These are phyloP conservation scores for Chymomyza amoena DNA, from an alignment of 2,888 invertebrate species.

Conservation along the genomic window DNA sequence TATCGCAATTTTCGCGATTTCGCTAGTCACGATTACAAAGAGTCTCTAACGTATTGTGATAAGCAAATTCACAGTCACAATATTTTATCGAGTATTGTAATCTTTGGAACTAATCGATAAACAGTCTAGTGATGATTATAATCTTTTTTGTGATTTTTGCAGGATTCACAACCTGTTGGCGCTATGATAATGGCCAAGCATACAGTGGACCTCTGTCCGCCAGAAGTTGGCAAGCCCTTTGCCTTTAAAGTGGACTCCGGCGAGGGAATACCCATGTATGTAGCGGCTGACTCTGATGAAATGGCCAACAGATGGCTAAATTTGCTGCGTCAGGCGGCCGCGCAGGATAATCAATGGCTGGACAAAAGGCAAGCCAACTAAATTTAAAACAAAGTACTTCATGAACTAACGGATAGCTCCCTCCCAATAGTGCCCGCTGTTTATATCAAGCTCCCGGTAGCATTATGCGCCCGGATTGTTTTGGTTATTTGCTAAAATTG, in stretches of 20 bases:
- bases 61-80: no score
- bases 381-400: not conserved
- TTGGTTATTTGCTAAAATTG: constrained; percentile 93
- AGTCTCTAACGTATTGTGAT: no score
- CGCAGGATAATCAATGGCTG: constrained; percentile 85
- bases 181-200: constrained; percentile 93
- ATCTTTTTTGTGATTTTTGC: constrained; percentile 28
- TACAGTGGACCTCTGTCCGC: constrained; percentile 82
- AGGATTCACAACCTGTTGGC: constrained; percentile 93
- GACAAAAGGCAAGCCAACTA: constrained; percentile 78
- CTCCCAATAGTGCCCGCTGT: constrained; percentile 83
- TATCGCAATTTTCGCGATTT: no score
- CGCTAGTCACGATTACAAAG: no score
- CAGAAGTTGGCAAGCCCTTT: constrained; percentile 81
- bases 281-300: constrained; percentile 89
- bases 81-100: no score
- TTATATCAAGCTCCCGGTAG: constrained; percentile 89
- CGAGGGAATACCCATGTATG: constrained; percentile 86
- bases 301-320: constrained; percentile 88
- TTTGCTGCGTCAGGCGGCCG: constrained; percentile 88
- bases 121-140: no score
- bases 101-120: no score
- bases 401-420: not conserved
- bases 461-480: constrained; percentile 92
- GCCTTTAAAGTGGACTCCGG: constrained; percentile 86